Base-by-base conservation (phyloP, 2,888 invertebrate genomes). In the Ernsta delagoae region DNA sequence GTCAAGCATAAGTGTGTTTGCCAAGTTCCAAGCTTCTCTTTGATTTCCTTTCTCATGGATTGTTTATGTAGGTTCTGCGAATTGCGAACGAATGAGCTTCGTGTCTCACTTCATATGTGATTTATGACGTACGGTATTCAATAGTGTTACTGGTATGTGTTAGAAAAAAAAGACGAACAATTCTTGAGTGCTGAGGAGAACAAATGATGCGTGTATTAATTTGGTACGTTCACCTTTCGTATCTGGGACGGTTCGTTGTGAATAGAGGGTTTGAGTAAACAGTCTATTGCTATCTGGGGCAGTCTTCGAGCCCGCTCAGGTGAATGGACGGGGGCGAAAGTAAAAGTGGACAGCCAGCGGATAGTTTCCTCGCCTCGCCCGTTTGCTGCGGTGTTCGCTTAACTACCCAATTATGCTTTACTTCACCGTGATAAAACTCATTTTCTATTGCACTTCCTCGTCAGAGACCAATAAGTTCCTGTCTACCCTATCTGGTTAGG, bases 241-340 rank as follows among this genome's bases (percentile, higher is more conserved):
- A 70, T 71, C 71, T 72, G 64, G 72, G 64, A 59, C 70, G 65
- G 24, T 65, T 65, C 45, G 68, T 59, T 56, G 63, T 68, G 39
- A 63, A 68, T 73, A 41, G 69, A 71, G 71, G 72, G 72, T 74
- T 71, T 65, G 72, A 71, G 74, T 75, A 73, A 76, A 75, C 73
- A 73, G 50, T 50, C 12, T 50, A n/a, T n/a, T n/a, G n/a, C n/a
- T n/a, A 77, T 78, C 75, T 79, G 80, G 82, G 76, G 72, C 80
- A 75, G 67, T 71, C 73, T 75, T 71, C 70, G 75, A 78, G 77
- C 76, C 70, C 66, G 24, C 3, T n/a, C 73, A 86, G 89, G 90
- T 89, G 89, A 90, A 89, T 78, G 24, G 3, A 86, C 88, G 79
- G 73, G 75, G 79, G 87, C 83, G 89, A 90, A 91, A 91, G 90